A percentile compares a stretch with the other conserved stretches of the same genome.
Conservation (phyloP, 2,113 vertebrate genomes). For the Siniperca knerii region DNA sequence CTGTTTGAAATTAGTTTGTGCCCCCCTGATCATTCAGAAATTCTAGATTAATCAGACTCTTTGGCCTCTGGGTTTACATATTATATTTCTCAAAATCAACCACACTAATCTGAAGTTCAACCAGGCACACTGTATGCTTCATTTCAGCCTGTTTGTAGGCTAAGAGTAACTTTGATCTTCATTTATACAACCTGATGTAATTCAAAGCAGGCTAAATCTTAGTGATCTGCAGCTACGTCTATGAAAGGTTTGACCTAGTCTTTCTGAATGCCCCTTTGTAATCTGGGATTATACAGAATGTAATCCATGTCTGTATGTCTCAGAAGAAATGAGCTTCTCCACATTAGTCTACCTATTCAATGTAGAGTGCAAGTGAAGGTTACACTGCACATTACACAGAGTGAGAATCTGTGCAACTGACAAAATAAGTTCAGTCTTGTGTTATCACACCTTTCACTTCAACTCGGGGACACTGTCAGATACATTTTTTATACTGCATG, state of each 20-base stretch:
- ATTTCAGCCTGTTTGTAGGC: slow-evolving; percentile 23
- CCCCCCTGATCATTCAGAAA: slow-evolving; percentile 8
- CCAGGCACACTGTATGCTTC: slow-evolving; percentile 2
- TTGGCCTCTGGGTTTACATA: slow-evolving; percentile 51
- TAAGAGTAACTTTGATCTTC: slow-evolving; percentile 10
- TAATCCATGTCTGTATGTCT: slow-evolving; percentile 67
- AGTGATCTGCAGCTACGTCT: slow-evolving; percentile 48
- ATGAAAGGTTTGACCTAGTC: slow-evolving; percentile 60
- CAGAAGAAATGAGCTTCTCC: slow-evolving; percentile 42
- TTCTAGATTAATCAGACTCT: slow-evolving; percentile 36
- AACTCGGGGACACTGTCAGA: background rate
- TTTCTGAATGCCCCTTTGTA: slow-evolving; percentile 56
- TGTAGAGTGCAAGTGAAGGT: slow-evolving; percentile 58
- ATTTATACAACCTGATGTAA: slow-evolving; percentile 27
- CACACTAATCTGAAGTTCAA: slow-evolving; percentile 17
- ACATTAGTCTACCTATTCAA: slow-evolving; percentile 39
- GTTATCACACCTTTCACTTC: slow-evolving; percentile 26
- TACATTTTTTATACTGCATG: background rate
- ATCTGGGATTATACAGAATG: slow-evolving; percentile 68
- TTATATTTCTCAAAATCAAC: slow-evolving; percentile 13
- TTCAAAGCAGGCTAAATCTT: slow-evolving; percentile 43
- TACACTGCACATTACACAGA: slow-evolving; percentile 44
- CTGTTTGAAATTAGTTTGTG: slow-evolving; percentile 23
- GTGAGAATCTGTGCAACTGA: slow-evolving; percentile 32
- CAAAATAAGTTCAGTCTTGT: slow-evolving; percentile 15